phyloP scores from a whole-genome alignment of 2,888 invertebrate genomes.

The Ophion slaviceki region DNA sequence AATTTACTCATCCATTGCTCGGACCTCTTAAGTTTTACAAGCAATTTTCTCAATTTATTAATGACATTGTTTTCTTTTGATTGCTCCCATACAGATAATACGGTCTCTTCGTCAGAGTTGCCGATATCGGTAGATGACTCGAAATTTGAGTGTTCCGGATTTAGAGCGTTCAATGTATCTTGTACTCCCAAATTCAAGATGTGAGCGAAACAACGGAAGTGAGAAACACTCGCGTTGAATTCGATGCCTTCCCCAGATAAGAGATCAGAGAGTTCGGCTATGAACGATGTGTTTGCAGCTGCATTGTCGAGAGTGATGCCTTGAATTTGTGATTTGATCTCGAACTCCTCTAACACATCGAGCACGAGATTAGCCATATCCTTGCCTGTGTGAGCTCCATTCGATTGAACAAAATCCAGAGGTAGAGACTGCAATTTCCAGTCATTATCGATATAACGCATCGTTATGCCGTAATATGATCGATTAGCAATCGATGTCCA shows the following conservation, averaged over 20 bases:
- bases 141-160: slow-evolving; percentile 6
- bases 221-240: slow-evolving; percentile 24
- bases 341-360: slow-evolving; percentile 32
- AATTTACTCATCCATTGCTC: slow-evolving; percentile 28
- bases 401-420: slow-evolving; percentile 58
- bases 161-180: slow-evolving; percentile 34
- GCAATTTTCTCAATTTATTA: not conserved
- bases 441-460: slow-evolving; percentile 61
- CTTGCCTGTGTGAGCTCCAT: slow-evolving; percentile 51
- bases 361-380: slow-evolving; percentile 48
- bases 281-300: slow-evolving; percentile 42
- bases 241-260: not conserved
- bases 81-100: no score
- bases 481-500: slow-evolving; percentile 56
- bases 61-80: no score
- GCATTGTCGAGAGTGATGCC: slow-evolving; percentile 44
- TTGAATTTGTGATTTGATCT: slow-evolving; percentile 22
- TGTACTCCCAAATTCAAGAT: slow-evolving; percentile 42
- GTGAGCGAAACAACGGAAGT: slow-evolving; percentile 51
- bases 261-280: slow-evolving; percentile 17
- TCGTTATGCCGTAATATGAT: slow-evolving; percentile 62
- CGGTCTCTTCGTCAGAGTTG: not conserved
- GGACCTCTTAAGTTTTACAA: slow-evolving; percentile 23
- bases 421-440: slow-evolving; percentile 59
- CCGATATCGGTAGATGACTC: slow-evolving; percentile 17